phyloP scores from a whole-genome alignment of 2,113 vertebrate species.

The Sturnus vulgaris region DNA sequence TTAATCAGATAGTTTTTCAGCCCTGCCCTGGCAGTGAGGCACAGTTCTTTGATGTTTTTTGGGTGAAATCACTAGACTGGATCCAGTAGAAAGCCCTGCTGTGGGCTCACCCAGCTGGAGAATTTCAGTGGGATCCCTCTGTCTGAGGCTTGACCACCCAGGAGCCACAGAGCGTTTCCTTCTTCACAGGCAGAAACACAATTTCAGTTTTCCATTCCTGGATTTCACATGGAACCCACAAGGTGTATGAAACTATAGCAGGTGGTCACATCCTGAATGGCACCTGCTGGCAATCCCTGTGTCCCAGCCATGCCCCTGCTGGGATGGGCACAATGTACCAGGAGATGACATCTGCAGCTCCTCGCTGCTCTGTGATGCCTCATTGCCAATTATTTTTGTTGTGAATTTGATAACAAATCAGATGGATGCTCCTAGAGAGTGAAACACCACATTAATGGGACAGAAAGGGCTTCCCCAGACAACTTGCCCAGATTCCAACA shows the following conservation, averaged over 20 bases:
- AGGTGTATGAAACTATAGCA: rapidly evolving
- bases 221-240: not conserved
- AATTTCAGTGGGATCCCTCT: not conserved
- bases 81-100: rapidly evolving
- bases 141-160: not conserved
- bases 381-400: rapidly evolving
- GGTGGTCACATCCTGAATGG: not conserved
- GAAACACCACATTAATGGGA: rapidly evolving
- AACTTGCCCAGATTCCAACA: not conserved
- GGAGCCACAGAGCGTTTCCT: rapidly evolving
- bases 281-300: not conserved
- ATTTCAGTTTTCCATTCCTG: not conserved
- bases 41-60: no score
- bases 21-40: not conserved
- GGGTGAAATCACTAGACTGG: not conserved
- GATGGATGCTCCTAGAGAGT: not conserved
- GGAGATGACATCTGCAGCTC: rapidly evolving
- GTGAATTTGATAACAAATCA: not conserved
- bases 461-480: not conserved
- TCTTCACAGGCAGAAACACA: not conserved
- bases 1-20: not conserved
- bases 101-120: not conserved
- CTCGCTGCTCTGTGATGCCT: rapidly evolving
- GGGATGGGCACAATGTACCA: rapidly evolving
- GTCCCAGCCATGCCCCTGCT: rapidly evolving